Evolutionary conservation across 2,113 vertebrate genomes (phyloP), one percentile per base, ranked within the genome.

Genomic region (Oophaga pumilio): DNA sequence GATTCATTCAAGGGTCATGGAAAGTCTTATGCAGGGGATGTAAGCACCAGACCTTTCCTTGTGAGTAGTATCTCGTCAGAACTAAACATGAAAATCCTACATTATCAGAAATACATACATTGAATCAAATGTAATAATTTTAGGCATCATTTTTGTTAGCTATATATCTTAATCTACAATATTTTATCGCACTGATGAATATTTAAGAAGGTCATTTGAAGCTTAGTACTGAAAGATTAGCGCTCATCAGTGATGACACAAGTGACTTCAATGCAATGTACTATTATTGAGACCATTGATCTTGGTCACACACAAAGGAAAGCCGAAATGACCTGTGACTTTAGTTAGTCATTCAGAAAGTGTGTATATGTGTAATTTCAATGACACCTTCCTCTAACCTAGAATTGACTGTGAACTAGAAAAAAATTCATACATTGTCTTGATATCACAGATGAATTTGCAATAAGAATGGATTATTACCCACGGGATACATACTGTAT

Each of bases 211-310:
- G 17, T 1, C n/a, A 50, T 76, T 76, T 77, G 20, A 13, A 50
- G 43, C 33, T 59, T 20, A 53, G 14, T 18, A 57, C 26, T 52
- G 50, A 66, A 80, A 50, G 28, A 86, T 86, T 66, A 78, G 17
- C 22, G 56, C 50, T 28, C 62, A 59, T 87, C 26, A 80, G 4
- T 81, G 22, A 80, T 79, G 18, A 57, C 18, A 69, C n/a, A 56
- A 64, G 15, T 53, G 52, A 69, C 80, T 85, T 71, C 43, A 24
- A 60, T 59, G 64, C 50, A n/a, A 3, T 18, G 33, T 79, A 56
- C 15, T n/a, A 79, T 69, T 80, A 86, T 64, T 77, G 57, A 77
- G 59, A 86, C 59, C 80, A 28, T 22, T 71, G 24, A 80, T 59
- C 26, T 80, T 80, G 20, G 77, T 26, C 28, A 24, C 18, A 53